phyloP scores from a whole-genome alignment of 2,888 invertebrate genomes.

The Biston betularia region DNA sequence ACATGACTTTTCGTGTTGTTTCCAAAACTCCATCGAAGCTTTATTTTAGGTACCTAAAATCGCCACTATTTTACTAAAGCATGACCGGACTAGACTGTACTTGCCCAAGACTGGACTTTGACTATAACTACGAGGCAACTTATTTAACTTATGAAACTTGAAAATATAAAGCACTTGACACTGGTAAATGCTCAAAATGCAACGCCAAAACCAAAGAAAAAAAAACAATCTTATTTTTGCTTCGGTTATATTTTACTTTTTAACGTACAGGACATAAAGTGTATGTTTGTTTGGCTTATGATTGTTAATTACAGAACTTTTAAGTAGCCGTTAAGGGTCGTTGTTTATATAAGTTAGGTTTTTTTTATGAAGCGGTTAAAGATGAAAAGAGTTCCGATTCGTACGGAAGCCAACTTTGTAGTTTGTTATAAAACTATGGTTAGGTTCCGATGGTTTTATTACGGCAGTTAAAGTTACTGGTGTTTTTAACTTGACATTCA shows the following conservation, averaged over 20 bases:
- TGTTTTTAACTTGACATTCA: neutral
- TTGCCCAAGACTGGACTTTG: too few species aligned
- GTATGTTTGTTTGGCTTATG: slow-evolving; percentile 33
- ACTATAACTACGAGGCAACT: too few species aligned
- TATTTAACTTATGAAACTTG: too few species aligned
- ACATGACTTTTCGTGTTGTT: too few species aligned
- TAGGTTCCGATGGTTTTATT: slow-evolving; percentile 30
- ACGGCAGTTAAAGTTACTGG: slow-evolving; percentile 3
- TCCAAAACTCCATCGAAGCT: too few species aligned
- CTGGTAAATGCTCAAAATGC: too few species aligned
- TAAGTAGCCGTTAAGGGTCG: slow-evolving; percentile 50
- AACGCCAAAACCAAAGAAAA: too few species aligned
- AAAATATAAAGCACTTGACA: too few species aligned
- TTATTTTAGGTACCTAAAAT: too few species aligned
- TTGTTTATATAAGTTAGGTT: slow-evolving; percentile 51
- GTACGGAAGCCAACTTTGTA: slow-evolving; percentile 44
- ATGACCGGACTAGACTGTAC: too few species aligned
- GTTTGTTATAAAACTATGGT: slow-evolving; percentile 15
- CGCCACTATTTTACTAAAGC: too few species aligned
- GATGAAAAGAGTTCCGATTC: slow-evolving; percentile 40
- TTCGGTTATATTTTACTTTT: slow-evolving; percentile 12
- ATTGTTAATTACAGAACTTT: slow-evolving; percentile 46
- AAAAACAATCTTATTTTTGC: neutral
- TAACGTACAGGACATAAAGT: slow-evolving; percentile 5
- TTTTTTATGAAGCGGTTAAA: slow-evolving; percentile 36